These are phyloP conservation scores for Idaea dimidiata DNA, from an alignment of 2,888 invertebrate species.

Conservation along the genomic window DNA sequence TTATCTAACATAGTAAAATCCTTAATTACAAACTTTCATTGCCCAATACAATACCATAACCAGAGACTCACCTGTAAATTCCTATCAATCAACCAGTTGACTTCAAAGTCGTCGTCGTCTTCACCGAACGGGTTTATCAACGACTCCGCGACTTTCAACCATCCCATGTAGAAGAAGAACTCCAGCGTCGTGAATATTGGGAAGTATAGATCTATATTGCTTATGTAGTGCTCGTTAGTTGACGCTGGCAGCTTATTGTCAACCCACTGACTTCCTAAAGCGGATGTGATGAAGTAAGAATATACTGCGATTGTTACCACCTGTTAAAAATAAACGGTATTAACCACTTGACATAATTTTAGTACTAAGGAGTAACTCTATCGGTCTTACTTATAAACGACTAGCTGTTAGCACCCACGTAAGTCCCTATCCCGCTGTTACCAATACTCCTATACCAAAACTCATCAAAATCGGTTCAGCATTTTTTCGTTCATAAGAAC, in stretches of 20 bases:
- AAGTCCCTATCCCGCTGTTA: too few relatives aligned
- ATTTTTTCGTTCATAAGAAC: too few relatives aligned
- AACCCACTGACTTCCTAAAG: slow-evolving; percentile 94
- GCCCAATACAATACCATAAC: background rate
- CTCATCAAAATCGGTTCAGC: too few relatives aligned
- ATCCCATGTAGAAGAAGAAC: slow-evolving; percentile 94
- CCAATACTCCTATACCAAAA: too few relatives aligned
- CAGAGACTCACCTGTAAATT: slow-evolving; percentile 85
- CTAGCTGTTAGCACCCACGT: too few relatives aligned
- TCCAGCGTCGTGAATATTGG: slow-evolving; percentile 94
- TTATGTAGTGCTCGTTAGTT: slow-evolving; percentile 57
- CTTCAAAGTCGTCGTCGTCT: slow-evolving; percentile 95
- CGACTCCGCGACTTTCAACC: slow-evolving; percentile 95
- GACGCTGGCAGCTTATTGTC: slow-evolving; percentile 74
- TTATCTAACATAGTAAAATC: background rate
- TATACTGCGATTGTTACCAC: slow-evolving; percentile 96
- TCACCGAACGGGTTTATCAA: slow-evolving; percentile 95
- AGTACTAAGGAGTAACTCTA: background rate
- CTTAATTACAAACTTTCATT: background rate
- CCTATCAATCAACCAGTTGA: slow-evolving; percentile 96
- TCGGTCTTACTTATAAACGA: too few relatives aligned
- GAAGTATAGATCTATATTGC: slow-evolving; percentile 91
- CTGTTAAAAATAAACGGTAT: slow-evolving; percentile 36
- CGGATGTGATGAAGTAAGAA: slow-evolving; percentile 93
- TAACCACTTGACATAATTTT: background rate